A percentile compares a stretch with the other conserved stretches of the same genome.
Evolutionary conservation across 1,140 invertebrate species (phyloP).

Genomic region (Nasonia longicornis): DNA sequence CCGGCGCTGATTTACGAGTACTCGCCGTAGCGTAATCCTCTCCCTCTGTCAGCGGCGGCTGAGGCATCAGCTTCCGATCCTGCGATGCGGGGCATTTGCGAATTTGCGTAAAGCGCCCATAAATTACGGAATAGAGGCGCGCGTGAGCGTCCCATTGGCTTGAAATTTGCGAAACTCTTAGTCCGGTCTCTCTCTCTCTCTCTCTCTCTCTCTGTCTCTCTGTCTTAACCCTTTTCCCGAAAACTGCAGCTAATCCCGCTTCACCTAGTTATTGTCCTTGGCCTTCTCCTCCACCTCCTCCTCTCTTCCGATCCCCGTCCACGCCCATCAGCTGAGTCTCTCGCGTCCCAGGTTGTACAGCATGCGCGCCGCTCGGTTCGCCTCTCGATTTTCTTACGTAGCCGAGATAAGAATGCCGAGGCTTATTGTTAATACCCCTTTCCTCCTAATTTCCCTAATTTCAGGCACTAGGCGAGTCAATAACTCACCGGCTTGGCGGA

Average conservation of each 20-base stretch:
- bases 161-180: no score
- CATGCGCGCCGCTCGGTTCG: not conserved
- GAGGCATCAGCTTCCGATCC: not conserved
- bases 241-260: conserved; percentile 28
- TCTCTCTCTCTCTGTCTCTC: no score
- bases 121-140: conserved; percentile 51
- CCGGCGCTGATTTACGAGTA: conserved; percentile 51
- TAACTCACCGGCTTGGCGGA: not conserved
- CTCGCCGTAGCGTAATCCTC: conserved; percentile 30
- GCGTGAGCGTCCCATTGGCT: not conserved
- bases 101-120: conserved; percentile 58
- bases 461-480: not conserved
- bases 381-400: conserved; percentile 21
- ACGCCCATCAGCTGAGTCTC: not conserved
- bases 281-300: not conserved
- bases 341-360: not conserved
- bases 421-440: conserved; percentile 12
- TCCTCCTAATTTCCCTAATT: conserved; percentile 16
- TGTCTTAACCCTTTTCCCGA: conserved; percentile 30
- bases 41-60: not conserved
- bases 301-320: not conserved
- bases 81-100: conserved; percentile 14
- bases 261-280: conserved; percentile 36
- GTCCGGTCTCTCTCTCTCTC: no score
- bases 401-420: not conserved